Evolutionary conservation across 1,140 invertebrate species (phyloP), one percentile per base, ranked within the genome.

Genomic region (Plodia interpunctella): DNA sequence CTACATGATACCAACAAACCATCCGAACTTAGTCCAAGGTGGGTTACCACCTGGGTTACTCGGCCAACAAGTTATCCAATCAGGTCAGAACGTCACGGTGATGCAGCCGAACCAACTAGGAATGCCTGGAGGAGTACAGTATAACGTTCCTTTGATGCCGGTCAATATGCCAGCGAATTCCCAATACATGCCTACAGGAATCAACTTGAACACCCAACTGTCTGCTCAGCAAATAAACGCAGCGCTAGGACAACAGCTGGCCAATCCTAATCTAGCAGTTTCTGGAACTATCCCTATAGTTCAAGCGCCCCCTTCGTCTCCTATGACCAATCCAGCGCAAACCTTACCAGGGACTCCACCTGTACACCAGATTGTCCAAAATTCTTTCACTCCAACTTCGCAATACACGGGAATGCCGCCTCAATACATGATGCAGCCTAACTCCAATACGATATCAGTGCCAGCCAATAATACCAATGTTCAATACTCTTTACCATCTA

Each of bases 1-100:
- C 1, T 88, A 88, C 60, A 88, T 88, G 86, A 88, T 88, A 63
- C 86, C 86, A 3, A 68, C 86, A 0, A 88, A 88, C 52, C 82
- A 83, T 52, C 76, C 76, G 0, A 87, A 78, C 51, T 62, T 87
- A 20, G 74, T 87, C 49, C 83, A 87, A 61, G 74, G 74, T 10
- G 72, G 66, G 0, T 44, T 88, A 13, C 81, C 80, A 3, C 76
- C 75, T 2, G 80, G 83, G 0, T 30, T 88, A 30, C 56, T 87
- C 9, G 76, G 81, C 0, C 86, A 87, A 44, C 84, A 88, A 66
- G 70, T 88, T 8, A 53, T 87, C 0, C 84, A 86, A 20, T 70
- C 82, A 0, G 84, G 86, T 17, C 86, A 86, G 53, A 88, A 88
- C 21, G 86, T 87, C 0, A 88, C 86, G 0, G 83, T 88, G 0